Percentiles rank a stretch among this genome's conserved stretches.
Conservation (phyloP, 1,140 invertebrate genomes). For the Meloidogyne hapla region DNA sequence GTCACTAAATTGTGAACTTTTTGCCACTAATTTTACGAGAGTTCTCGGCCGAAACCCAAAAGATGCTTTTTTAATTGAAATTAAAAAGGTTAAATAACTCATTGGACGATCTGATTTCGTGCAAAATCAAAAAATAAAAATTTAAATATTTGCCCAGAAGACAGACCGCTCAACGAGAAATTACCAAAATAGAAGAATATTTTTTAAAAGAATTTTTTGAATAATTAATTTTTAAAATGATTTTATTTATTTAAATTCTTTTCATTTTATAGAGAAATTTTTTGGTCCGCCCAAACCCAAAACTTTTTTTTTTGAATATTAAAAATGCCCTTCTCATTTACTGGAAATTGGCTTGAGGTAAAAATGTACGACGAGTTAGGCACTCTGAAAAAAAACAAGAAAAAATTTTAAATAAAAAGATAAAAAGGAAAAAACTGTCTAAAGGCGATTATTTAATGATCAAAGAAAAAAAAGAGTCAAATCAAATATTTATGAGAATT, state of each 20-base stretch:
- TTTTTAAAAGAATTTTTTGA: background rate
- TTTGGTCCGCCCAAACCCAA: background rate
- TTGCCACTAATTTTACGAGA: slow-evolving; percentile 2
- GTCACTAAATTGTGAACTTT: background rate
- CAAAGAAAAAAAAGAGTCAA: too few species aligned
- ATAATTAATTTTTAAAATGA: background rate
- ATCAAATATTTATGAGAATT: too few species aligned
- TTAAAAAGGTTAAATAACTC: background rate
- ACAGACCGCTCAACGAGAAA: background rate
- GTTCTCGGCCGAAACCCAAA: slow-evolving; percentile 1
- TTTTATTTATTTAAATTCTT: background rate
- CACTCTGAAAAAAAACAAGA: too few species aligned
- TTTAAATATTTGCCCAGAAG: background rate
- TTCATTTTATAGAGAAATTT: background rate
- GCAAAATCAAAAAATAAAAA: background rate
- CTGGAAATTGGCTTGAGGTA: background rate
- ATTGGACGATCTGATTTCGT: slow-evolving; percentile 2
- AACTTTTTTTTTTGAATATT: background rate
- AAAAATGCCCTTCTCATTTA: background rate
- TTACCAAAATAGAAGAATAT: background rate
- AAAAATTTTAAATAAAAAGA: too few species aligned
- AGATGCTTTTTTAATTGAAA: background rate
- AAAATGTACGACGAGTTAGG: too few species aligned
- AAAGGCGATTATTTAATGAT: too few species aligned
- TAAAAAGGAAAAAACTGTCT: too few species aligned